These are phyloP conservation scores for Aporophyla lueneburgensis DNA, from an alignment of 2,888 invertebrate genomes.

Conservation along the genomic window DNA sequence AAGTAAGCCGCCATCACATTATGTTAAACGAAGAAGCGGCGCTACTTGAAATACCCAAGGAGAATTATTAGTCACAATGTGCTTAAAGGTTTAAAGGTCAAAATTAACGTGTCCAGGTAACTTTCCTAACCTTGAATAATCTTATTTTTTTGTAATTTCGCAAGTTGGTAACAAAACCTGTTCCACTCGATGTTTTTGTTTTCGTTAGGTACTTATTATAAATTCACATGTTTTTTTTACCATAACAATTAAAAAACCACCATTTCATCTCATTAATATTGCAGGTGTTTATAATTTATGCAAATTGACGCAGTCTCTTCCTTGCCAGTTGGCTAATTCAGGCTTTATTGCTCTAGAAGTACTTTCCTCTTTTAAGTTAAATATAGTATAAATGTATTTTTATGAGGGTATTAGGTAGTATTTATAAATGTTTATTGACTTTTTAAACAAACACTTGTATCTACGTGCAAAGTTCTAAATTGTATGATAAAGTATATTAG, in stretches of 20 bases:
- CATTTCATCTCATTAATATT: constrained; percentile 72
- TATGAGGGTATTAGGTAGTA: background rate
- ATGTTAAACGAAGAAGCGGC: constrained; percentile 13
- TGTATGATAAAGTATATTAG: background rate
- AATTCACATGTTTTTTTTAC: constrained; percentile 53
- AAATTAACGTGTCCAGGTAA: constrained; percentile 64
- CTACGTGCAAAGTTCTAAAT: background rate
- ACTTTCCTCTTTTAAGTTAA: constrained; percentile 52
- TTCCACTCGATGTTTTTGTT: constrained; percentile 68
- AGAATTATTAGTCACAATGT: constrained; percentile 48
- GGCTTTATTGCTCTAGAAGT: constrained; percentile 51
- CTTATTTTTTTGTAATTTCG: constrained; percentile 69
- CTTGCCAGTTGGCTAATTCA: constrained; percentile 51
- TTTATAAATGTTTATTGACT: constrained; percentile 1
- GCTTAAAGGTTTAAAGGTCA: constrained; percentile 61
- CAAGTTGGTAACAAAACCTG: constrained; percentile 71
- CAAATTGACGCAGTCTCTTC: constrained; percentile 73
- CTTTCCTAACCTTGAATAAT: constrained; percentile 78
- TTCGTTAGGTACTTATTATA: constrained; percentile 51
- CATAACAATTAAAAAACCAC: constrained; percentile 73
- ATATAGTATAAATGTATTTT: background rate
- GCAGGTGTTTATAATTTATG: constrained; percentile 83
- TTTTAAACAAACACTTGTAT: background rate
- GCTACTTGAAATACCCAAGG: constrained; percentile 33
- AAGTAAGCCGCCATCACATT: background rate